Base-by-base conservation (phyloP, 2,797 vertebrate species). In the Neomorphus geoffroyi region DNA sequence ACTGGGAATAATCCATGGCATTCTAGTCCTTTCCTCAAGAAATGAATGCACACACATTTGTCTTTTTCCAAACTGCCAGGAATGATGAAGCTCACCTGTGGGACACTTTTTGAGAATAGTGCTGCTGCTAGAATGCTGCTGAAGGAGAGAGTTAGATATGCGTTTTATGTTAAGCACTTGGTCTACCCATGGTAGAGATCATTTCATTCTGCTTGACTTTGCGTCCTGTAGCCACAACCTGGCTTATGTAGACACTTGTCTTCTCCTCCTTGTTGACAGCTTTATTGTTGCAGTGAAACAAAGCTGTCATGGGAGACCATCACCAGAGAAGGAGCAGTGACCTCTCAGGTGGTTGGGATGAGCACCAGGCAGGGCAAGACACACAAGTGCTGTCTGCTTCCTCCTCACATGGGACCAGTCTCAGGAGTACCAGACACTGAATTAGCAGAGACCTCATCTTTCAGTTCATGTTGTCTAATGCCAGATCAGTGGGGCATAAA, bases 401-500 rank as follows among this genome's bases (percentile, higher is more conserved):
- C 37, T 18, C 32, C 46, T 82, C 90, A 62, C 56, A 75, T 60
- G 79, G 78, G 95, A 62, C 53, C 23, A 13, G 50, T 82, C 96
- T 82, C 90, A 32, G 41, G 65, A 86, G 90, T 26, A 78, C 24
- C 41, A 60, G 65, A 35, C 86, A 86, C 72, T 86, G 93, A 96
- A 96, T 95, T 96, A 96, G 93, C 88, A 88, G 92, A 95, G 92
- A 96, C 92, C 84, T 94, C 77, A 91, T 97, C 91, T 96, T 97
- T 92, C 93, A 95, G 79, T 96, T 97, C 94, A 96, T 96, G 86
- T 92, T 95, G 80, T 26, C 95, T 96, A 96, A 95, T 94, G 92
- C 86, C 95, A 90, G 94, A 92, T 92, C 96, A 95, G 91, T 93
- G 93, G 95, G 96, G 95, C 96, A 97, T 95, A 96, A 97, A 95